A percentile compares a stretch with the other conserved stretches of the same genome.
Evolutionary conservation across 2,797 vertebrate genomes (phyloP).

Genomic region (Martes flavigula): DNA sequence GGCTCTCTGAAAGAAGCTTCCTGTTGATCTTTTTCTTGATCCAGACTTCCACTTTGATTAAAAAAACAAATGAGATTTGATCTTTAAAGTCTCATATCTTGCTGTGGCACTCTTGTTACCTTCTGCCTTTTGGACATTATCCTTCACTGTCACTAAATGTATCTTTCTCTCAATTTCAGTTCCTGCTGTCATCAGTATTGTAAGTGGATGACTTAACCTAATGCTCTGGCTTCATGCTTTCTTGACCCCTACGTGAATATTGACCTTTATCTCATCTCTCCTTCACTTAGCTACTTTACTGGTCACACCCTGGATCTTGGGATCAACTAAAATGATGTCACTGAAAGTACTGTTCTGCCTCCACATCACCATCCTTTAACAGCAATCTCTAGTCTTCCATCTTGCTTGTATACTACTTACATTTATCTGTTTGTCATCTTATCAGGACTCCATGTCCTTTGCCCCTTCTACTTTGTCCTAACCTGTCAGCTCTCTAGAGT

Average conservation of each 20-base stretch:
- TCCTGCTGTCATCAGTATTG: neutral
- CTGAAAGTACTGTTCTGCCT: neutral
- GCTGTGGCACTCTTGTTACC: neutral
- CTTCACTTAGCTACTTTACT: neutral
- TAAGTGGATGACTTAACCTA: neutral
- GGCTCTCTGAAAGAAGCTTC: neutral
- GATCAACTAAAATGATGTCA: neutral
- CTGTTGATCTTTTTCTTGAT: constrained; percentile 5
- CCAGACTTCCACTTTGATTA: constrained; percentile 3
- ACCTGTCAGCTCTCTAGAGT: neutral
- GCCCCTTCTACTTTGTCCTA: neutral
- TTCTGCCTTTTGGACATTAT: neutral
- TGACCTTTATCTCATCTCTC: neutral
- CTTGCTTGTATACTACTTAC: neutral
- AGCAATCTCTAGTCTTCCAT: neutral
- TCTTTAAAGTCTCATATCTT: neutral
- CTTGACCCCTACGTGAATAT: neutral
- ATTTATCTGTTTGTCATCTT: neutral
- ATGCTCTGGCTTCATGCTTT: neutral
- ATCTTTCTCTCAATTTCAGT: neutral
- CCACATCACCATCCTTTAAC: neutral
- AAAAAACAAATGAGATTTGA: neutral
- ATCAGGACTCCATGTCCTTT: neutral
- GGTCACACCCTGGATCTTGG: neutral
- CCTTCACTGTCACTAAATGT: neutral